phyloP scores from a whole-genome alignment of 2,797 vertebrate species.

The Eremophila alpestris region DNA sequence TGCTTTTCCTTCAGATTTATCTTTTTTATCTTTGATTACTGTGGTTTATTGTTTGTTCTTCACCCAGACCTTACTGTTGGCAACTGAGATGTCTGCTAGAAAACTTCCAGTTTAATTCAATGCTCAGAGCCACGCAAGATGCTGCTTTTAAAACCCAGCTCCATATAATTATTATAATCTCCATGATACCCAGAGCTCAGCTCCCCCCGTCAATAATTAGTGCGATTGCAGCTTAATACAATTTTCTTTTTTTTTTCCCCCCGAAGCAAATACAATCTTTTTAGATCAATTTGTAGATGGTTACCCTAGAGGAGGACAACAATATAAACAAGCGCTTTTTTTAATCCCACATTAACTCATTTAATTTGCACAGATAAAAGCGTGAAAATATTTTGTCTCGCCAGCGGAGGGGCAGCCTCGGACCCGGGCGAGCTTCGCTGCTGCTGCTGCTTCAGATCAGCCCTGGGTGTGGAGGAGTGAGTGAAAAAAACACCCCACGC shows the following conservation, averaged over 20 bases:
- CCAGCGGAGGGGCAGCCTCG: not conserved
- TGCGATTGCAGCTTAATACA: conserved; percentile 56
- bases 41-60: not conserved
- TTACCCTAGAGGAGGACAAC: conserved; percentile 53
- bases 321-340: conserved; percentile 46
- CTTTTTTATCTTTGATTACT: not conserved
- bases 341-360: conserved; percentile 62
- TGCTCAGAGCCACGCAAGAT: not conserved
- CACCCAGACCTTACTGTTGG: not conserved
- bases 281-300: conserved; percentile 63
- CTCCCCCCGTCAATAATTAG: conserved; percentile 59
- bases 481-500: not conserved
- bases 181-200: conserved; percentile 41
- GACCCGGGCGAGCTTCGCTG: not conserved
- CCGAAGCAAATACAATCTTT: conserved; percentile 64
- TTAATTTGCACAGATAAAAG: conserved; percentile 68
- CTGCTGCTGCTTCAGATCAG: not conserved
- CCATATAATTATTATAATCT: conserved; percentile 48
- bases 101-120: conserved; percentile 22
- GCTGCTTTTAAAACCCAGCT: conserved; percentile 21
- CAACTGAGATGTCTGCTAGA: not conserved
- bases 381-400: conserved; percentile 3
- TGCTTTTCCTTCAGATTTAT: not conserved
- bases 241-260: conserved; percentile 32
- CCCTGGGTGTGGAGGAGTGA: not conserved